A percentile compares a stretch with the other conserved stretches of the same genome.
phyloP scores from a whole-genome alignment of 2,113 vertebrate species.

The Rhinoptilus africanus region DNA sequence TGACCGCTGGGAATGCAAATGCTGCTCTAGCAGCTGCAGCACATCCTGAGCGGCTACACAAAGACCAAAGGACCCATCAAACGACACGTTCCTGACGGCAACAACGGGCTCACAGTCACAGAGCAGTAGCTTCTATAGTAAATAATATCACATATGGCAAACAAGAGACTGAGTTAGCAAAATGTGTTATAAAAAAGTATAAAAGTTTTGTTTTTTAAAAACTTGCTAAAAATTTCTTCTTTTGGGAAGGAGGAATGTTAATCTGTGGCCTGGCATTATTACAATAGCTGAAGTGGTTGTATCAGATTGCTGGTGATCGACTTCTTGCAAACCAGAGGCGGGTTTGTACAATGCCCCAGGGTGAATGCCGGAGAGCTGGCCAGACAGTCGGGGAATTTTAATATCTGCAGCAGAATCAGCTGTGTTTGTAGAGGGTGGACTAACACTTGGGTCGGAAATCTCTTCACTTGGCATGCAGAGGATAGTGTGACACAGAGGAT shows the following conservation, averaged over 20 bases:
- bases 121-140: background rate
- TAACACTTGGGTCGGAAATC: background rate
- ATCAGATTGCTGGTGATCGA: background rate
- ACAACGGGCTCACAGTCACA: background rate
- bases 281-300: background rate
- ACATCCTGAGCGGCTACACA: background rate
- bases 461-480: background rate
- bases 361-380: background rate
- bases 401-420: background rate
- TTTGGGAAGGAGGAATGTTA: background rate
- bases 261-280: background rate
- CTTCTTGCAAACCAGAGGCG: background rate
- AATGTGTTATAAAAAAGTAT: slow-evolving; percentile 70
- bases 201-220: slow-evolving; percentile 65
- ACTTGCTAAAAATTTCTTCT: slow-evolving; percentile 28
- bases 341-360: background rate
- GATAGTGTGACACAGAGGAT: background rate
- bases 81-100: background rate
- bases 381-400: slow-evolving; percentile 27
- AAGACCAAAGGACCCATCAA: background rate
- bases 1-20: background rate
- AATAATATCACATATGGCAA: background rate
- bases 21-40: slow-evolving; percentile 10
- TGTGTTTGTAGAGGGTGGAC: background rate
- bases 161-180: slow-evolving; percentile 65